Evolutionary conservation across 2,888 invertebrate genomes (phyloP), one percentile per base, ranked within the genome.

Genomic region (Epistrophella euchroma): DNA sequence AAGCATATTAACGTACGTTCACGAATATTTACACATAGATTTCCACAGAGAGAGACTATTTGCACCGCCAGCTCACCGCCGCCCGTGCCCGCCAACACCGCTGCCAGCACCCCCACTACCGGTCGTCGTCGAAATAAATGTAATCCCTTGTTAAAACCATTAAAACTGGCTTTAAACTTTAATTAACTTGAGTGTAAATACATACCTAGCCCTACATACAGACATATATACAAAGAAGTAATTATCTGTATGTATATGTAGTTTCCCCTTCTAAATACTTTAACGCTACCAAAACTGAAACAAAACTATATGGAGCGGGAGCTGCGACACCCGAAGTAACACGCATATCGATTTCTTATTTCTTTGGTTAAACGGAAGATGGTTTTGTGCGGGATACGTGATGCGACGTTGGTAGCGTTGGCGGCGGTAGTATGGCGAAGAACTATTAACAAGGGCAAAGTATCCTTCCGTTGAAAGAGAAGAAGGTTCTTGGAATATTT

Each of bases 111-210:
- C 58, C 19, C 17, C 55, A 9, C 7, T 10, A 10, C 4, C n/a
- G 7, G 11, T 19, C 79, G 43, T 37, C 50, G 60, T 83, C 83
- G 43, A 79, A 83, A 80, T 76, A 87, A 81, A 52, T 81, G 70
- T 78, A 87, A 88, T 88, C 88, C 88, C 78, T 82, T 74, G 35
- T 77, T 79, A 87, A 88, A 78, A 84, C 87, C 83, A 80, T 71
- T 77, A 80, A 76, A 88, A 79, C 78, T 79, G 81, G 83, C 88
- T 88, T 88, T 88, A 86, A 86, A 88, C 81, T 88, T 88, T 88
- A 88, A 88, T 88, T 88, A 88, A 88, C 86, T 88, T 79, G 84
- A 88, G 81, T n/a, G n/a, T n/a, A n/a, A n/a, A n/a, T n/a, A n/a
- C n/a, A n/a, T n/a, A n/a, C n/a, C n/a, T n/a, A n/a, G n/a, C n/a